Evolutionary conservation across 2,113 vertebrate species (phyloP).

Genomic region (Ptyas mucosa): DNA sequence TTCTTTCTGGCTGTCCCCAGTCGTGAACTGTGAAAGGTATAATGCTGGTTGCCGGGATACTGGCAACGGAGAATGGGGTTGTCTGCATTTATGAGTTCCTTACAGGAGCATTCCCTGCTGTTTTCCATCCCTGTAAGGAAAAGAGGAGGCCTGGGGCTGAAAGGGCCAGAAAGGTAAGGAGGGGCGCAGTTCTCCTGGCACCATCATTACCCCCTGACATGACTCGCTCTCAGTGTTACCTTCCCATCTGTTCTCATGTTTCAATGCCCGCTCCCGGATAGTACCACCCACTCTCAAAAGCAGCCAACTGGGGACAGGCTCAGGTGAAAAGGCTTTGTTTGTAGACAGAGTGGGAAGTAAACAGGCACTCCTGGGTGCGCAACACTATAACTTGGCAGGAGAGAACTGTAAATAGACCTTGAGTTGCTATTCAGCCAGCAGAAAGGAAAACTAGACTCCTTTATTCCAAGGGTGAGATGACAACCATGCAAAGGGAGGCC

Average conservation of each 20-base stretch:
- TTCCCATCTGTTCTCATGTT: accelerated
- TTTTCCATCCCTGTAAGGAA: slow-evolving; percentile 1
- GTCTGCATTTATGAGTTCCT: slow-evolving; percentile 33
- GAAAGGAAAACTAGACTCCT: neutral
- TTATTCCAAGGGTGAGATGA: neutral
- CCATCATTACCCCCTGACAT: neutral
- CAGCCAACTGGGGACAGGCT: neutral
- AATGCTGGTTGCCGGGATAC: slow-evolving; percentile 1
- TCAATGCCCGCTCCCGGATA: neutral
- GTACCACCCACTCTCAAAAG: neutral
- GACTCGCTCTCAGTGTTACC: neutral
- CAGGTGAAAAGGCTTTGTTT: neutral
- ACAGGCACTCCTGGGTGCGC: neutral
- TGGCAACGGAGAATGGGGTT: neutral
- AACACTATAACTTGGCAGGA: neutral
- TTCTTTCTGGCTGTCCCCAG: slow-evolving; percentile 24
- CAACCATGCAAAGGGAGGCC: neutral
- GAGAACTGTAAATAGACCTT: neutral
- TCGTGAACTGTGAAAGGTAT: slow-evolving; percentile 6
- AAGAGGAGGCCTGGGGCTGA: neutral
- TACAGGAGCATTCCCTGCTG: slow-evolving; percentile 33
- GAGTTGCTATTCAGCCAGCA: neutral
- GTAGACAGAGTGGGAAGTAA: neutral
- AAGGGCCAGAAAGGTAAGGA: neutral
- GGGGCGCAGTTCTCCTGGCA: neutral